Evolutionary conservation across 2,888 invertebrate genomes (phyloP), one percentile per base, ranked within the genome.

Genomic region (Yponomeuta plumbellus): DNA sequence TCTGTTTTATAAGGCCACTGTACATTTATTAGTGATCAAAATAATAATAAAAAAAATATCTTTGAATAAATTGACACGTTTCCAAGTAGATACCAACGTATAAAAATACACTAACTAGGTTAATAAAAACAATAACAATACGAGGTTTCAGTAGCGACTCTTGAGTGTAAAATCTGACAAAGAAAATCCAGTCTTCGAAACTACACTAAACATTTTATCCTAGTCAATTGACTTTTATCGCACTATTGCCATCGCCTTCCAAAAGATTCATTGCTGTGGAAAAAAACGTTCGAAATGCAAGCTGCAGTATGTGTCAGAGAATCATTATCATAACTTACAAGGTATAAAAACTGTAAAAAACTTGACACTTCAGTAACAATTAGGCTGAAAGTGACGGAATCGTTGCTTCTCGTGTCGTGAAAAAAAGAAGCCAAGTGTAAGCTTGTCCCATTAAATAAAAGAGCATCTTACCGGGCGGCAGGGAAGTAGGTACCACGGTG

Each of bases 381-480:
- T 10, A 66, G 13, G 11, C 21, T 52, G 4, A 61, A 66, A 66
- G 57, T 65, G 34, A 34, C 21, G 26, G 26, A 20, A 66, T 61
- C 11, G 34, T 61, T 26, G n/a, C 13, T 26, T 56, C 26, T 63
- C 34, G 52, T 26, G 20, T 66, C 56, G 52, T 52, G 57, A 40
- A 5, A 65, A n/a, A 64, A 52, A 58, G 22, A 64, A 69, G 67
- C 67, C 59, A 62, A 65, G 67, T 66, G 61, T 40, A 23, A 52
- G 39, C 58, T 66, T 66, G 66, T 61, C 66, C 52, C 66, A 66
- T n/a, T 61, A 66, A 61, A 66, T 44, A 66, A 23, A 52, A 57
- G 61, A 63, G 65, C 23, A 10, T 69, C 81, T 82, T 83, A 83
- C 83, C 84, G 71, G 74, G 71, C n/a, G 77, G 74, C 52, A 74